Evolutionary conservation across 2,113 vertebrate genomes (phyloP), one percentile per base, ranked within the genome.

Genomic region (Coregonus clupeaformis): DNA sequence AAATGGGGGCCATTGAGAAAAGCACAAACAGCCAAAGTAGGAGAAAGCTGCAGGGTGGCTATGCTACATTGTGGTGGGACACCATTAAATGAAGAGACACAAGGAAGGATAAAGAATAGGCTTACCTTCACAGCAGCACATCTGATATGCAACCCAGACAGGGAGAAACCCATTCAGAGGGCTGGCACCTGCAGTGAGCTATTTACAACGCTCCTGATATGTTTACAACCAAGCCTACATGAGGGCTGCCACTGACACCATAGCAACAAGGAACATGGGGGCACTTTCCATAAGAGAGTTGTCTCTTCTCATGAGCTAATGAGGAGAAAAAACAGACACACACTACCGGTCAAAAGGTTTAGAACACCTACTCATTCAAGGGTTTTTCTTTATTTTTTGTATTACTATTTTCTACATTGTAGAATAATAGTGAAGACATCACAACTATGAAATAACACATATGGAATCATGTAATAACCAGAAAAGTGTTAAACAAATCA

Each of bases 151-250:
- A 75, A 82, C 75, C 68, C 62, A 45, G 85, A 78, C 72, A 52
- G 67, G 16, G 13, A 69, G 77, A 80, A 30, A 64, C 77, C 68
- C 72, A 71, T 68, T 69, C 68, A 82, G 69, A 76, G 77, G 30
- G 83, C 76, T 73, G 80, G 79, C 57, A 79, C 82, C 84, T 86
- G 85, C 86, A 87, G 84, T 84, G 81, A 89, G 77, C 84, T 90
- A 84, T 91, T 89, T 91, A 88, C 89, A 90, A 90, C 91, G 89
- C 90, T 88, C 84, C 84, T 91, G 88, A 89, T 89, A 89, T 90
- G 90, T 94, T 92, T 92, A 94, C 88, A 89, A 86, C 91, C 87
- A 89, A 89, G 90, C 88, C 86, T 87, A 89, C 87, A 90, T 68
- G 80, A 91, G 87, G 82, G 87, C 89, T 91, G 91, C 91, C 86